Percentiles rank a stretch among this genome's conserved stretches.
Evolutionary conservation across 2,797 vertebrate genomes (phyloP).

Genomic region (Clarias pachynema): DNA sequence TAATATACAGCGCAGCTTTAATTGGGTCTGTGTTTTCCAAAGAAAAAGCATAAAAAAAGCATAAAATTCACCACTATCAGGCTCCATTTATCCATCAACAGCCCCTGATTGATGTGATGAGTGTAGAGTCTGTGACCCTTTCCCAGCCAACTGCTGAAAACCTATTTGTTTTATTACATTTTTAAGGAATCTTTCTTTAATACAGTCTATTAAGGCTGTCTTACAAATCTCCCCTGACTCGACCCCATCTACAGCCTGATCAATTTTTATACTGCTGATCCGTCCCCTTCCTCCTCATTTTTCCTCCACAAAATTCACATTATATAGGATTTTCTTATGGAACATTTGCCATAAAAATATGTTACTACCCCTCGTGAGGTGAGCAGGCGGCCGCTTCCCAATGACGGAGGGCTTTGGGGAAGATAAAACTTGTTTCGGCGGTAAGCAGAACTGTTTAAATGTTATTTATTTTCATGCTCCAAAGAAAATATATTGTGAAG

Average conservation of each 20-base stretch:
- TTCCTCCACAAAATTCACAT: conserved; percentile 98
- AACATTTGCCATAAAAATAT: conserved; percentile 95
- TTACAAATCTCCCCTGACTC: conserved; percentile 98
- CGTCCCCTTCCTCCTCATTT: conserved; percentile 90
- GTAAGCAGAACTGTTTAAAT: conserved; percentile 99
- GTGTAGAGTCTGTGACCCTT: conserved; percentile 59
- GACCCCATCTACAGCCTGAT: conserved; percentile 94
- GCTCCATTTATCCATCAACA: conserved; percentile 72
- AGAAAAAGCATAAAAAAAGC: conserved; percentile 69
- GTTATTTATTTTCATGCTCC: conserved; percentile 99
- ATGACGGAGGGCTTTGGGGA: conserved; percentile 88
- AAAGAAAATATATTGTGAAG: conserved; percentile 99
- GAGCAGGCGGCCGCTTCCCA: conserved; percentile 81
- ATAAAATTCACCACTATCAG: conserved; percentile 72
- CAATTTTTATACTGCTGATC: conserved; percentile 99
- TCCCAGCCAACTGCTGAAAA: conserved; percentile 64
- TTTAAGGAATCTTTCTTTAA: conserved; percentile 98
- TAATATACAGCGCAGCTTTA: conserved; percentile 78
- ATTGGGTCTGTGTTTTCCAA: conserved; percentile 72
- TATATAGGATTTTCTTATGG: conserved; percentile 91
- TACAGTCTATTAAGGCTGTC: conserved; percentile 99
- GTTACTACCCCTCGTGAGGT: conserved; percentile 82
- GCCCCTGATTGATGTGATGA: conserved; percentile 76
- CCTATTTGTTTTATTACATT: conserved; percentile 83
- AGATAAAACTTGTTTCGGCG: conserved; percentile 99